Conservation (phyloP, 1,140 invertebrate genomes). For the Pentalonia nigronervosa region DNA sequence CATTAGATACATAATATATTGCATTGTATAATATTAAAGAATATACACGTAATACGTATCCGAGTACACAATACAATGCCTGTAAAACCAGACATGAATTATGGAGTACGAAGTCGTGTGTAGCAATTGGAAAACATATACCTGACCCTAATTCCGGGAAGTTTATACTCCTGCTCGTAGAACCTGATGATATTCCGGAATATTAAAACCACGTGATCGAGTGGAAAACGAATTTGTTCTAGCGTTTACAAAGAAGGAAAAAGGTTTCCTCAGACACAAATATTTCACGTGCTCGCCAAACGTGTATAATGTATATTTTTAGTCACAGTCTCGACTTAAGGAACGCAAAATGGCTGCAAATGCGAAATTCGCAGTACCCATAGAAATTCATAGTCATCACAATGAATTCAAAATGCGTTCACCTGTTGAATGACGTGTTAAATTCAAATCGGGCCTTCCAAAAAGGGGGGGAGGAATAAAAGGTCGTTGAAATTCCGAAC, state of each 20-base stretch:
- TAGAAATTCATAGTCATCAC: background rate
- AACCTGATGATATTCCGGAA: background rate
- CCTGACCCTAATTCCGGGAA: background rate
- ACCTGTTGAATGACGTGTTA: slow-evolving; percentile 1
- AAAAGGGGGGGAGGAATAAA: background rate
- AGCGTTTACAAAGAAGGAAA: background rate
- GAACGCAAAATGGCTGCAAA: background rate
- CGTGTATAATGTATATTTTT: background rate
- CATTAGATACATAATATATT: background rate
- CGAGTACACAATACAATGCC: background rate
- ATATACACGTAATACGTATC: background rate
- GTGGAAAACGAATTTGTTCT: slow-evolving; percentile 18
- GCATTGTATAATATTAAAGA: background rate
- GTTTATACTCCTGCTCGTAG: background rate
- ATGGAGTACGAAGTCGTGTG: background rate
- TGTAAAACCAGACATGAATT: background rate
- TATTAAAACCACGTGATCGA: slow-evolving; percentile 9
- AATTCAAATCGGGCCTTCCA: background rate
- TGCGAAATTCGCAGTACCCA: background rate
- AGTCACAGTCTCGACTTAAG: background rate
- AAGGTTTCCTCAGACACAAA: background rate
- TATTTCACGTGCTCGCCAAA: background rate
- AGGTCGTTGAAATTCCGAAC: background rate
- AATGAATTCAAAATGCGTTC: slow-evolving; percentile 3
- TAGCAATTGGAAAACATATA: background rate